Base-by-base conservation (phyloP, 2,797 vertebrate species). In the Enteromius fasciolatus region DNA sequence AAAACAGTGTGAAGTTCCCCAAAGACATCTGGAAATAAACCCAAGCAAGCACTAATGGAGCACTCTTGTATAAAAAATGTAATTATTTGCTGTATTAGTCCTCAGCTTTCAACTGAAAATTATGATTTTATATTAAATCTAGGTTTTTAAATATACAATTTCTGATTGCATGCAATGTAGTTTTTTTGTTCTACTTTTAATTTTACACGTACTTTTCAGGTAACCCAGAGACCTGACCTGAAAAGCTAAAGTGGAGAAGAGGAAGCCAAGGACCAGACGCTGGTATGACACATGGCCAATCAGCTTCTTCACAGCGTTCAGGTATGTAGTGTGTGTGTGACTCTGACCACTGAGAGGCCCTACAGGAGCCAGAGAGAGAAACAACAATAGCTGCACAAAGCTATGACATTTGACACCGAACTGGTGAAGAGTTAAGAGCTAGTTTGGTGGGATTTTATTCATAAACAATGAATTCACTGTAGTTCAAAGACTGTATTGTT, bases 1-100 rank as follows among this genome's bases (percentile, higher is more conserved):
- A 95, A 82, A 95, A 95, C 41, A 95, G 87, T 0, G 93, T 93
- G 87, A 96, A 95, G 83, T 94, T 95, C 76, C 93, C 92, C 86
- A 94, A 92, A 50, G 91, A 91, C 84, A 93, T 93, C 95, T 96
- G 85, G 52, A 67, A 70, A 1, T 1, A 41, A 81, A 87, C 31
- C 85, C 48, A 84, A 70, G 25, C 8, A 75, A 64, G 23, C 17
- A 59, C 25, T 50, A 46, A 48, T 15, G 9, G 15, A 68, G 57
- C 17, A 8, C 11, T 76, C 14, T 36, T 2, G 4, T n/a, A 39
- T 18, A 67, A 57, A 57, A 36, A 20, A 14, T 3, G 5, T 9
- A 17, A 25, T 28, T 33, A 48, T 54, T 72, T 69, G 23, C 9
- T 50, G 69, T 1, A 46, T n/a, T 41, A 64, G 5, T 68, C 1